Base-by-base conservation (phyloP, 2,888 invertebrate genomes). In the Serrognathus titanus region DNA sequence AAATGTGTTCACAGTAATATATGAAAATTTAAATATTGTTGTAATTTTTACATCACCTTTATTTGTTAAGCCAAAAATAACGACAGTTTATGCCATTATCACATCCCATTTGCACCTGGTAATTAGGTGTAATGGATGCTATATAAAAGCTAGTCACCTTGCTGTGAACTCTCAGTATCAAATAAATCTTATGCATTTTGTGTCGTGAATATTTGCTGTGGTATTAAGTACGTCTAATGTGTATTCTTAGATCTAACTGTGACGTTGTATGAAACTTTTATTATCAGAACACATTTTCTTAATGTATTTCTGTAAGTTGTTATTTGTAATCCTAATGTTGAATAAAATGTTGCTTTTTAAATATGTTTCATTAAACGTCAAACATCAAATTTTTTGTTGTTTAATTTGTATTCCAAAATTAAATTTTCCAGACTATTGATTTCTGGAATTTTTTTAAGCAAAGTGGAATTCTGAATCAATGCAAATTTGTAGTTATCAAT, bases 271-370 rank as follows among this genome's bases (percentile, higher is more conserved):
- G 13, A 13, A 43, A 43, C 35, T 51, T 46, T 55, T 41, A 40
- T 49, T 41, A 40, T 49, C 45, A 35, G 35, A 43, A 36, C 48
- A 48, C 38, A 35, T 55, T 48, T 55, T 41, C 12, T 12, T 43
- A 20, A 11, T 41, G 49, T 48, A 50, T 49, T 55, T 55, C 55
- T 55, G 49, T 55, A 55, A 55, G 55, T 55, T 55, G 55, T 55
- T 55, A 55, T 55, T 53, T 53, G 55, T 55, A 55, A 43, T 45
- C 36, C 50, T 43, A 55, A 55, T 55, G 55, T 55, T 55, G 49
- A 49, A 49, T 49, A 55, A 55, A 49, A 16, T 41, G 49, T 55
- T 55, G 55, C 55, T 55, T 55, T 55, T 55, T 55, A 54, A 38
- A 38, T 53, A 40, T 43, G 13, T n/a, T 39, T 39, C 24, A 31